Percentiles rank a stretch among this genome's conserved stretches.
phyloP scores from a whole-genome alignment of 2,113 vertebrate genomes.

The Thunnus maccoyii region DNA sequence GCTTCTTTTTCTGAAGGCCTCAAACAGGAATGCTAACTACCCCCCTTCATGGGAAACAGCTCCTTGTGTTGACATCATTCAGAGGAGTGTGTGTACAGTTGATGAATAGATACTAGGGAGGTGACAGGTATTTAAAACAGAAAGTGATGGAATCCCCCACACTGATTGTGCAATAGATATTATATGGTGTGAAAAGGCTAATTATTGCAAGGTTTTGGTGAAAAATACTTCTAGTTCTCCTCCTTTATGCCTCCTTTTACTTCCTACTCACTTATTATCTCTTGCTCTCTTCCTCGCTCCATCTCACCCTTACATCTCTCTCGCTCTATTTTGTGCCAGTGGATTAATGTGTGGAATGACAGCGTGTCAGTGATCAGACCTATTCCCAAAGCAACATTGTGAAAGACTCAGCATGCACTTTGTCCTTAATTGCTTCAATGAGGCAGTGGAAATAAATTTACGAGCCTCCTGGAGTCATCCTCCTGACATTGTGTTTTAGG shows the following conservation, averaged over 20 bases:
- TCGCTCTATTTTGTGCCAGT: constrained; percentile 39
- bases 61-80: constrained; percentile 43
- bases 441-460: constrained; percentile 74
- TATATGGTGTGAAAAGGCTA: constrained; percentile 29
- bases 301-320: constrained; percentile 19
- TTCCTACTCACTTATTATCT: neutral
- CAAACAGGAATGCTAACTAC: constrained; percentile 54
- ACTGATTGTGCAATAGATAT: constrained; percentile 61
- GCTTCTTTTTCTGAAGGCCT: constrained; percentile 52
- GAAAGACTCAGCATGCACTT: constrained; percentile 74
- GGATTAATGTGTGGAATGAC: constrained; percentile 68
- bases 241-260: neutral
- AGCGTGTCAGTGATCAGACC: constrained; percentile 66
- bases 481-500: constrained; percentile 52
- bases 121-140: constrained; percentile 63
- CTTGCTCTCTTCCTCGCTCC: neutral
- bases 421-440: constrained; percentile 73
- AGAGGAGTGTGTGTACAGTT: constrained; percentile 37
- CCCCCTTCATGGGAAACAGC: constrained; percentile 59
- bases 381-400: constrained; percentile 70
- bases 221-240: too few species aligned
- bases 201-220: neutral
- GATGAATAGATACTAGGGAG: constrained; percentile 46
- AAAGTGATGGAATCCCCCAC: constrained; percentile 55
- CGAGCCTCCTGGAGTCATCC: constrained; percentile 59